Conservation (phyloP, 2,797 vertebrate genomes). For the Enteromius argenteus region DNA sequence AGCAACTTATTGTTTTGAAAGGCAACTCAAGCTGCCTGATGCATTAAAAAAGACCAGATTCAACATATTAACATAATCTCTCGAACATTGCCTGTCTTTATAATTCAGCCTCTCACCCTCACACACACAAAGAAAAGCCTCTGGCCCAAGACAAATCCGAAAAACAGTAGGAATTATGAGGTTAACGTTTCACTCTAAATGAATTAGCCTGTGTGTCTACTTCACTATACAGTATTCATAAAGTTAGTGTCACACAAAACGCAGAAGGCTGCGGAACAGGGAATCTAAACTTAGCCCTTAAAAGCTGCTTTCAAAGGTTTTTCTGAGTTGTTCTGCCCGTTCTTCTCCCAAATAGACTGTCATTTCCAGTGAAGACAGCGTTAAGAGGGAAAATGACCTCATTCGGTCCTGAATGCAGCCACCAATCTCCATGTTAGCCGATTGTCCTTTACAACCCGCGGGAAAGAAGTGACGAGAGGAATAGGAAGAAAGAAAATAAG, state of each 20-base stretch:
- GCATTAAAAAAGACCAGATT: slow-evolving; percentile 34
- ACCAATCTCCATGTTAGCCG: slow-evolving; percentile 53
- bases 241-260: slow-evolving; percentile 44
- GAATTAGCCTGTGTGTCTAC: slow-evolving; percentile 51
- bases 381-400: slow-evolving; percentile 52
- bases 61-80: slow-evolving; percentile 36
- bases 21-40: slow-evolving; percentile 10
- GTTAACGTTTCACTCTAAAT: slow-evolving; percentile 41
- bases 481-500: slow-evolving; percentile 35
- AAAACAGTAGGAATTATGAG: slow-evolving; percentile 24
- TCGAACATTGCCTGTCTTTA: slow-evolving; percentile 3
- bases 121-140: slow-evolving; percentile 27
- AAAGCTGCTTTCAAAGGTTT: slow-evolving; percentile 56
- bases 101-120: slow-evolving; percentile 9
- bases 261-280: slow-evolving; percentile 31
- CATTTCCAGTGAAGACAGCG: slow-evolving; percentile 29
- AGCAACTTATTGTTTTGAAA: slow-evolving; percentile 7
- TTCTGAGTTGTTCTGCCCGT: not conserved
- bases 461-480: slow-evolving; percentile 17
- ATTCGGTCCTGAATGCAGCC: slow-evolving; percentile 51
- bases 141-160: slow-evolving; percentile 42
- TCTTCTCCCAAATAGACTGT: slow-evolving; percentile 41
- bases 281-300: slow-evolving; percentile 48
- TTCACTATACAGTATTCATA: slow-evolving; percentile 60
- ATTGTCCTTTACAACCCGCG: slow-evolving; percentile 39